A percentile compares a stretch with the other conserved stretches of the same genome.
Conservation (phyloP, 1,140 invertebrate genomes). For the Pissodes strobi region DNA sequence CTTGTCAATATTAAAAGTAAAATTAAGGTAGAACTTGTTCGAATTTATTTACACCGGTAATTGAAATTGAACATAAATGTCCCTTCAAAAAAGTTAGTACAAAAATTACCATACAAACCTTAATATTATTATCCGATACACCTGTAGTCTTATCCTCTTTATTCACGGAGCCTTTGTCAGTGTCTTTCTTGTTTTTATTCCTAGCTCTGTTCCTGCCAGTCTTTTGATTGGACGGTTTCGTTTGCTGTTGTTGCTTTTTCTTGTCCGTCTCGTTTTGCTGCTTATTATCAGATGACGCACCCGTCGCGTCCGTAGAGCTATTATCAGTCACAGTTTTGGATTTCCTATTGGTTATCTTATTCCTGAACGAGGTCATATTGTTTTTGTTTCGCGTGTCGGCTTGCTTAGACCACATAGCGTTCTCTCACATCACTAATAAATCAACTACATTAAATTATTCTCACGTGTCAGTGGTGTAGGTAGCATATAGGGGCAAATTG, state of each 20-base stretch:
- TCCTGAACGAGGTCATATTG: slow-evolving; percentile 18
- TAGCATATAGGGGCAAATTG: too few relatives aligned
- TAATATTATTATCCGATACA: neutral
- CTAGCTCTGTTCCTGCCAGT: slow-evolving; percentile 26
- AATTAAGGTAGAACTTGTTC: too few relatives aligned
- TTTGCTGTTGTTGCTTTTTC: slow-evolving; percentile 13
- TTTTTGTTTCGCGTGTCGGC: slow-evolving; percentile 9
- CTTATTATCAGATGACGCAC: neutral
- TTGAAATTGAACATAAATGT: too few relatives aligned
- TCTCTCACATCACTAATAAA: neutral
- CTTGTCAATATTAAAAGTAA: too few relatives aligned
- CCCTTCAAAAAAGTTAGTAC: too few relatives aligned
- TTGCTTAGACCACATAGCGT: slow-evolving; percentile 25
- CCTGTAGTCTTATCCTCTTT: neutral
- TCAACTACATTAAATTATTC: too few relatives aligned
- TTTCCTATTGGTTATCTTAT: slow-evolving; percentile 15
- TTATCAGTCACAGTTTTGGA: slow-evolving; percentile 21
- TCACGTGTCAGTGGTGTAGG: too few relatives aligned
- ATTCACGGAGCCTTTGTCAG: neutral
- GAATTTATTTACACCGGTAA: too few relatives aligned
- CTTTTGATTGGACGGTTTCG: slow-evolving; percentile 1
- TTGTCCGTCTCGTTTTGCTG: slow-evolving; percentile 1
- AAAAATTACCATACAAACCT: neutral
- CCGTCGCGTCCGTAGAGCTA: neutral
- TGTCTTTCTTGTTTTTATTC: slow-evolving; percentile 24